phyloP scores from a whole-genome alignment of 2,888 invertebrate genomes.

The Tachina lurida region DNA sequence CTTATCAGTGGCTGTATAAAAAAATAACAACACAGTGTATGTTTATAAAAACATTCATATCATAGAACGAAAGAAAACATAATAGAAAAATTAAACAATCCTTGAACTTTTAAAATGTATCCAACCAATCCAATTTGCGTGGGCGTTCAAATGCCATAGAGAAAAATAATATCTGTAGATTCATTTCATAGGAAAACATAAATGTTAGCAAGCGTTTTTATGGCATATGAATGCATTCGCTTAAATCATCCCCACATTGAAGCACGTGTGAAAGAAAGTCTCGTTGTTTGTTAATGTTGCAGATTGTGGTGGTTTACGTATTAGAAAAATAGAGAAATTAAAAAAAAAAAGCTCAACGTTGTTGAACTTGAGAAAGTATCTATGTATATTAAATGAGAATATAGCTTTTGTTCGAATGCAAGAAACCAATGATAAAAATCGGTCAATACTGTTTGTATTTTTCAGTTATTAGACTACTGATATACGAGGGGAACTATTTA shows the following conservation, averaged over 20 bases:
- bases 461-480: too few relatives aligned
- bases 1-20: conserved; percentile 20
- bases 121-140: conserved; percentile 74
- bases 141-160: conserved; percentile 77
- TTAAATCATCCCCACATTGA: not conserved
- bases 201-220: conserved; percentile 33
- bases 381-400: too few relatives aligned
- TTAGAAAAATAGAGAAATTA: too few relatives aligned
- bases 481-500: too few relatives aligned
- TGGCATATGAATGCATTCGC: not conserved
- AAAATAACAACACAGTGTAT: not conserved
- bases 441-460: too few relatives aligned
- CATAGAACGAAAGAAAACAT: not conserved
- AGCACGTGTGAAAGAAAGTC: not conserved
- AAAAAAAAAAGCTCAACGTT: too few relatives aligned
- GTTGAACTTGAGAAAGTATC: too few relatives aligned
- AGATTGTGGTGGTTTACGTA: too few relatives aligned
- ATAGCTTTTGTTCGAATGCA: too few relatives aligned
- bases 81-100: not conserved
- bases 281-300: too few relatives aligned
- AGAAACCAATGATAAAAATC: too few relatives aligned
- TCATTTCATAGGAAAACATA: conserved; percentile 78
- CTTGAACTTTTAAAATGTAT: conserved; percentile 11
- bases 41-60: not conserved
- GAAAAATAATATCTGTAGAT: conserved; percentile 81